Evolutionary conservation across 53 echinoderm and acorn worm genomes (phyloP), one percentile per base, ranked within the genome.

Genomic region (Henricia sp.): DNA sequence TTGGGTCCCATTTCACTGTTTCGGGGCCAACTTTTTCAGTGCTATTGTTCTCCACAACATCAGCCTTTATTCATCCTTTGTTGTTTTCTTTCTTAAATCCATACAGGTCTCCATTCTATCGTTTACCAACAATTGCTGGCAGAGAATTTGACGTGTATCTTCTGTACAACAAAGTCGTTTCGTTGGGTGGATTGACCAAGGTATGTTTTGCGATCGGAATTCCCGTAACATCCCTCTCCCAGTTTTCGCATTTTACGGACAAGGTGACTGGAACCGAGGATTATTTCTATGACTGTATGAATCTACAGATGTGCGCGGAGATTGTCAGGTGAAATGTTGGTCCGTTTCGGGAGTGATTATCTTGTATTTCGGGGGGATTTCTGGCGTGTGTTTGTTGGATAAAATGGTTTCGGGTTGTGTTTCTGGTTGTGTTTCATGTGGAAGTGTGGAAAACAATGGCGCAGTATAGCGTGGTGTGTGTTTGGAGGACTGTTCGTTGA

Each of bases 81-180:
- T n/a, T n/a, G n/a, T n/a, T n/a, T n/a, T n/a, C n/a, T n/a, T n/a
- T n/a, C n/a, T 70, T 69, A 57, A 58, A 32, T 68, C 74, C 52
- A 41, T 72, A 43, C 54, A 93, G 93, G 67, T 71, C 85, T 52
- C 90, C 93, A 20, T 86, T 90, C 57, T 59, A 14, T 69, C 68
- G 85, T 66, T 83, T 84, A 44, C 93, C 93, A 68, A 87, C 72
- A 36, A 74, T 93, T 71, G 84, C 65, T 19, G 89, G 90, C 17
- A 93, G 72, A 59, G 88, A 90, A 67, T 84, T 90, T 90, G 90
- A 90, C 71, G 71, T 93, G 65, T 93, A 93, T 78, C 84, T 93
- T 72, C 77, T 93, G 82, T 93, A 93, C 70, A 90, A 56, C 74
- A 93, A 93, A 93, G 93, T 93, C 60, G 83, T 83, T 33, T 83